phyloP scores from a whole-genome alignment of 2,797 vertebrate genomes.

The Pangasius sanitwongsei region DNA sequence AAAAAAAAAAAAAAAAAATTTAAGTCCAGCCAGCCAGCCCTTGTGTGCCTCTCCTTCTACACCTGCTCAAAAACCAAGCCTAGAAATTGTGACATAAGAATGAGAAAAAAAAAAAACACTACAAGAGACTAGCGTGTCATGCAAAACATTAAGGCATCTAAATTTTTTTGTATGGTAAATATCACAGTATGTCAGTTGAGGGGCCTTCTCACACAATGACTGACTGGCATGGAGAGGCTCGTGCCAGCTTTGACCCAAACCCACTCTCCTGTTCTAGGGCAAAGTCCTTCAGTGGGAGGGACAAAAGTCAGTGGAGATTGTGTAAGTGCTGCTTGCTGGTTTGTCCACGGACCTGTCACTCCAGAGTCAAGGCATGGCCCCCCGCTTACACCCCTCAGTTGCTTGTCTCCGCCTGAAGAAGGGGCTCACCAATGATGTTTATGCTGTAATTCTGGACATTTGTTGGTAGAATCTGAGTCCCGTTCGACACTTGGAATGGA shows the following conservation, averaged over 20 bases:
- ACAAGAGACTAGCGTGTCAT: conserved; percentile 92
- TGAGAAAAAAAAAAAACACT: conserved; percentile 73
- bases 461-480: conserved; percentile 98
- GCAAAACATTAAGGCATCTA: conserved; percentile 99
- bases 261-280: conserved; percentile 72
- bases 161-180: conserved; percentile 84
- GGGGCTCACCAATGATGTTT: conserved; percentile 99
- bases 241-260: conserved; percentile 71
- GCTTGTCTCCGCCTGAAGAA: conserved; percentile 97
- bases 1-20: background rate
- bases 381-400: conserved; percentile 84
- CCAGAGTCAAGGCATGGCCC: conserved; percentile 58
- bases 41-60: conserved; percentile 78
- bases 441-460: conserved; percentile 99
- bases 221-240: conserved; percentile 87
- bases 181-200: conserved; percentile 95
- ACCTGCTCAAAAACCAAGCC: conserved; percentile 79
- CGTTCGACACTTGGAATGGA: conserved; percentile 99
- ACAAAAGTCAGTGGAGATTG: conserved; percentile 63
- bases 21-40: conserved; percentile 84
- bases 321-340: conserved; percentile 94
- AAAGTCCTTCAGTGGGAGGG: conserved; percentile 67
- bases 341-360: conserved; percentile 78
- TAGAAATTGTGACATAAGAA: conserved; percentile 81
- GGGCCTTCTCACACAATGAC: conserved; percentile 94